Evolutionary conservation across 2,113 vertebrate species (phyloP).

Genomic region (Mandrillus leucophaeus): DNA sequence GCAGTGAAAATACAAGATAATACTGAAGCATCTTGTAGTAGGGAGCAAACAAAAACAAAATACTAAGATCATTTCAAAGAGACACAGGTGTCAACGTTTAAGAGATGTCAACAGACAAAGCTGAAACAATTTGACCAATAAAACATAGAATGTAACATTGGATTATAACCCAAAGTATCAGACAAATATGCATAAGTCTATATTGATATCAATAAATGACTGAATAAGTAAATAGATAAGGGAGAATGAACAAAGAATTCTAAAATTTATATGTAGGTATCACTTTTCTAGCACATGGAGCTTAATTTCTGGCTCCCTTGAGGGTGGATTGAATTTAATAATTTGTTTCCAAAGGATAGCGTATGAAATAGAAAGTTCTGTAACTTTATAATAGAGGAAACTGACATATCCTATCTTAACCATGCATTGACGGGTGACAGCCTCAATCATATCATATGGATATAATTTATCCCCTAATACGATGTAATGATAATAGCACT

Average conservation of each 20-base stretch:
- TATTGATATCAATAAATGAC: background rate
- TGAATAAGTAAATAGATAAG: background rate
- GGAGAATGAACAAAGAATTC: background rate
- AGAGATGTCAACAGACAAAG: background rate
- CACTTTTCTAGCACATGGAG: background rate
- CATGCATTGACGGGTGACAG: background rate
- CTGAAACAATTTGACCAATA: background rate
- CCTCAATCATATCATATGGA: background rate
- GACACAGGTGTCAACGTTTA: background rate
- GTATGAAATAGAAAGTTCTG: background rate
- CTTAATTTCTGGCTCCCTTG: background rate
- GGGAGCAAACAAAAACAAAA: background rate
- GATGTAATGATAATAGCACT: background rate
- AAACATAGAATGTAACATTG: background rate
- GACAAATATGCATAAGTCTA: background rate
- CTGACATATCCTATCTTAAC: background rate
- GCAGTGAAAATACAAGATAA: background rate
- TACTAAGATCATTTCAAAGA: fast-evolving
- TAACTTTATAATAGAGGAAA: background rate
- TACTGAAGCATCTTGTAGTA: background rate
- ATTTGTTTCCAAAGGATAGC: background rate
- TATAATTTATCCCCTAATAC: background rate
- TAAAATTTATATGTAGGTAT: background rate
- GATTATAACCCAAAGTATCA: background rate
- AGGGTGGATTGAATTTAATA: background rate